A percentile compares a stretch with the other conserved stretches of the same genome.
phyloP scores from a whole-genome alignment of 2,797 vertebrate genomes.

The Manis javanica region DNA sequence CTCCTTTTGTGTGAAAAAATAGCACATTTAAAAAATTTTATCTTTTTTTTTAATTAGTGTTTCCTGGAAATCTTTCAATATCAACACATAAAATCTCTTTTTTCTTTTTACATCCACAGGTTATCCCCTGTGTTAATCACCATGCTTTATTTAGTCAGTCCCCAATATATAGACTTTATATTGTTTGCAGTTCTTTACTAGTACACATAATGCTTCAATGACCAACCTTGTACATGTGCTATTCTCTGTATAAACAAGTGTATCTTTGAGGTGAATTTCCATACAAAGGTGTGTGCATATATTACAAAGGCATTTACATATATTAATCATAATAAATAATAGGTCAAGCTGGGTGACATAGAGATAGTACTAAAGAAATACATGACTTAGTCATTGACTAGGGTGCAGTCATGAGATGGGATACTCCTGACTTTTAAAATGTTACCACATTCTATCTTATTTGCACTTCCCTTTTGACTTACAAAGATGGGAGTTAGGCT shows the following conservation, averaged over 20 bases:
- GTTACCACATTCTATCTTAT: neutral
- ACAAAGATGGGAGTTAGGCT: neutral
- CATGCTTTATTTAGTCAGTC: neutral
- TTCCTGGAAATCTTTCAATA: neutral
- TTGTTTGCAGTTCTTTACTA: neutral
- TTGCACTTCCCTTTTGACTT: neutral
- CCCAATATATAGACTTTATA: neutral
- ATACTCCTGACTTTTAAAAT: neutral
- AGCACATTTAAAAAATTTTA: neutral
- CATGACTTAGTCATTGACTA: neutral
- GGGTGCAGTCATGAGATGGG: neutral
- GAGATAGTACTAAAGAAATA: neutral
- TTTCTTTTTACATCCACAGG: neutral
- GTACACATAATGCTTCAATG: neutral
- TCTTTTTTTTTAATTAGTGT: neutral
- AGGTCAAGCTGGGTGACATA: fast-evolving
- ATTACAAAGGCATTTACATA: neutral
- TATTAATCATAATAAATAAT: neutral
- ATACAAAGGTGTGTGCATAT: neutral
- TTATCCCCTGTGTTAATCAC: neutral
- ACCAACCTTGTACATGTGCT: neutral
- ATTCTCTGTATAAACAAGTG: neutral
- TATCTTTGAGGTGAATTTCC: neutral
- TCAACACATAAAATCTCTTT: neutral
- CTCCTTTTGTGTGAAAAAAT: neutral